Evolutionary conservation across 1,140 invertebrate species (phyloP), one percentile per base, ranked within the genome.

Genomic region (Drosophila willistoni): DNA sequence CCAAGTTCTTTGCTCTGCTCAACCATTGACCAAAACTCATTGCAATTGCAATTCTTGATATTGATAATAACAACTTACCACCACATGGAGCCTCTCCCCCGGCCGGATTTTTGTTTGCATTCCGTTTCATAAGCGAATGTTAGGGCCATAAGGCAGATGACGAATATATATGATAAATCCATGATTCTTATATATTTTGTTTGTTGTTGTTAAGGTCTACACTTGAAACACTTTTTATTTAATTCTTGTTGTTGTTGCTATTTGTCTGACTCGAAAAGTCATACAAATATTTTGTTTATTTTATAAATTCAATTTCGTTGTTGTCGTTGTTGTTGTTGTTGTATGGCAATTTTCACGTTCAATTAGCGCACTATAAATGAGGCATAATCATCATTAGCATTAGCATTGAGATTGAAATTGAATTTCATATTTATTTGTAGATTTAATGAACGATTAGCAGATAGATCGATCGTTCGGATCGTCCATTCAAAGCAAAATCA

Each of bases 81-180:
- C 91, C 91, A 92, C 90, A 92, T 92, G 62, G 91, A 92, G 67
- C 91, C 91, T 71, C 91, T 83, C 69, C 91, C 91, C 77, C 71
- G 74, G 68, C 78, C 90, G 68, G 87, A 89, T 62, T 92, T 92
- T 55, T 90, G 90, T 91, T 92, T 91, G 64, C 82, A 91, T 74
- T 92, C 91, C 56, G 82, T 81, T 59, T 59, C 56, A 59, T 68
- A 64, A 55, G 79, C 68, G 73, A 79, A 81, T 76, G 71, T 90
- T 17, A 91, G 73, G 75, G 81, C 91, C 74, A 86, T 69, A 39
- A 92, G 69, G 68, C 79, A 90, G 61, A 89, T 61, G 69, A 82
- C 77, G 55, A 92, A 77, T 63, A 91, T 77, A 64, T 78, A 78
- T 64, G 83, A 79, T 82, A 92, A 87, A 91, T 92, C 91, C 91